Conservation (phyloP, 2,113 vertebrate species). For the Isurus oxyrinchus region DNA sequence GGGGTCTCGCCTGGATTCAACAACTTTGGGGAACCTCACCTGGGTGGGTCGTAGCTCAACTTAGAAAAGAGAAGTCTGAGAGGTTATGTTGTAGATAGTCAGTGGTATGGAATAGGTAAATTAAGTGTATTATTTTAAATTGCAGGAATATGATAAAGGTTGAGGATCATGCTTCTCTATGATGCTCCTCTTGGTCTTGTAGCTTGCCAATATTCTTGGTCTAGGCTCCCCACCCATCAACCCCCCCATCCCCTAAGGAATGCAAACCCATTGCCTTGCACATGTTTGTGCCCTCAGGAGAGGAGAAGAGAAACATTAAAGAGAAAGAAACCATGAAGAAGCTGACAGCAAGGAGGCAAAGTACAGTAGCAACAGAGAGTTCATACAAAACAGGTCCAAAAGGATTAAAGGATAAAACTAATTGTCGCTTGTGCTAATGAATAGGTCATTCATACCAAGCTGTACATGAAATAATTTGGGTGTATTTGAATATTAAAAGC, state of each 20-base stretch:
- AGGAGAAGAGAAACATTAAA: neutral
- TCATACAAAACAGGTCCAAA: neutral
- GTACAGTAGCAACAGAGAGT: too few relatives aligned
- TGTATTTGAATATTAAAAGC: too few relatives aligned
- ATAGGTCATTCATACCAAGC: neutral
- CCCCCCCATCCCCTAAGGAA: neutral
- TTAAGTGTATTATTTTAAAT: neutral
- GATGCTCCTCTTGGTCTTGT: neutral
- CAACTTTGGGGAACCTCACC: too few relatives aligned
- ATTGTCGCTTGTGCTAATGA: neutral
- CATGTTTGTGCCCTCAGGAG: neutral
- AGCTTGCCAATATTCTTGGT: neutral
- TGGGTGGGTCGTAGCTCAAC: neutral
- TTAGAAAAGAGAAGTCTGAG: neutral
- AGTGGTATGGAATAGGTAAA: neutral
- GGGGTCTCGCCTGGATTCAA: too few relatives aligned
- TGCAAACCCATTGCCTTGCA: neutral
- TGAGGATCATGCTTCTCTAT: neutral
- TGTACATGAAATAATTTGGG: neutral
- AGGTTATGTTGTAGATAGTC: neutral
- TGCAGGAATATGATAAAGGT: neutral
- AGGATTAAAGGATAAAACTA: neutral
- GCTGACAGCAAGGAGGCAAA: neutral
- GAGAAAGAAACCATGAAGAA: neutral
- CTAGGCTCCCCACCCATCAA: neutral